phyloP scores from a whole-genome alignment of 2,888 invertebrate genomes.

The Geotrupes spiniger region DNA sequence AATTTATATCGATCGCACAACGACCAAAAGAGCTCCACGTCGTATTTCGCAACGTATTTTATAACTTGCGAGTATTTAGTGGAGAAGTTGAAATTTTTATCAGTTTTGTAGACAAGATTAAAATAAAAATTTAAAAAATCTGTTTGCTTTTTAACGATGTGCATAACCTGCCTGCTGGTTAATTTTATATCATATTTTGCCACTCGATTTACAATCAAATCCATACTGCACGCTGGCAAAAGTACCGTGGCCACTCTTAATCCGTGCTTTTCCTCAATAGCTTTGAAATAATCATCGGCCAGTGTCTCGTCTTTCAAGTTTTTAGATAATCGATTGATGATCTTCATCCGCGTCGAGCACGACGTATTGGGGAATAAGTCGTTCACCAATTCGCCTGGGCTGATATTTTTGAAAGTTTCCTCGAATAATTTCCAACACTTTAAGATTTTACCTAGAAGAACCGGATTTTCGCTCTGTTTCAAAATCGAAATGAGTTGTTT shows the following conservation, averaged over 20 bases:
- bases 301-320: constrained; percentile 9
- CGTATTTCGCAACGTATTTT: no score
- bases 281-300: constrained; percentile 20
- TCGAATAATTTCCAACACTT: constrained; percentile 10
- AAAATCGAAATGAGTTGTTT: constrained; percentile 12
- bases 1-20: background rate
- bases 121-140: constrained; percentile 17
- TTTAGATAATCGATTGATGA: constrained; percentile 13
- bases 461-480: constrained; percentile 10
- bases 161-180: no score
- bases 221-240: constrained; percentile 16
- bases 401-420: constrained; percentile 6
- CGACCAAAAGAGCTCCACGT: constrained; percentile 6
- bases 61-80: background rate
- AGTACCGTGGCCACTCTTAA: constrained; percentile 14
- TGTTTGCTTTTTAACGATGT: no score
- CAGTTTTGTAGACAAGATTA: background rate
- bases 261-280: no score
- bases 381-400: constrained; percentile 7
- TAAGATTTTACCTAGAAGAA: constrained; percentile 8
- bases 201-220: no score
- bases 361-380: constrained; percentile 19
- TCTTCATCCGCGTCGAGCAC: constrained; percentile 10
- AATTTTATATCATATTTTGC: no score
- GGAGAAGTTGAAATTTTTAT: background rate